A percentile compares a stretch with the other conserved stretches of the same genome.
Conservation (phyloP, 2,113 vertebrate genomes). For the Argyrosomus japonicus region DNA sequence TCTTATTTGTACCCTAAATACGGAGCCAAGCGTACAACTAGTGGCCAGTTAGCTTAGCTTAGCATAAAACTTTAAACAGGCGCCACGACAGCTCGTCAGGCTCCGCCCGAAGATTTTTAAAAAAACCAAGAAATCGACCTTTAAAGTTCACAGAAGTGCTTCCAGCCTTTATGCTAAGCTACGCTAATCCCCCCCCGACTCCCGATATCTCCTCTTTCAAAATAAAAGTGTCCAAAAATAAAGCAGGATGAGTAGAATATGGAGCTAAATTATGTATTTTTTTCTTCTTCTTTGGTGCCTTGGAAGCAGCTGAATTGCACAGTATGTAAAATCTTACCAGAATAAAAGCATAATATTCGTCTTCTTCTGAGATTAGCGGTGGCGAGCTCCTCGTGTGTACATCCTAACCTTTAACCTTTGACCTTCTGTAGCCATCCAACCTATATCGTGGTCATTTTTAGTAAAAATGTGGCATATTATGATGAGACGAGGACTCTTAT, state of each 20-base stretch:
- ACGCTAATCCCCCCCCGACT: background rate
- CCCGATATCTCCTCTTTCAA: too few species aligned
- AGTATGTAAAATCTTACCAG: conserved; percentile 8
- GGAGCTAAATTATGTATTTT: background rate
- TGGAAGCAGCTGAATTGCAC: conserved; percentile 11
- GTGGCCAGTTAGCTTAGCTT: background rate
- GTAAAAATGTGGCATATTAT: too few species aligned
- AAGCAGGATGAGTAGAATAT: too few species aligned
- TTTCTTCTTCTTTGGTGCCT: conserved; percentile 37
- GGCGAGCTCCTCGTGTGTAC: background rate
- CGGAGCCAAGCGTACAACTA: background rate
- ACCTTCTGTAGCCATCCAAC: background rate
- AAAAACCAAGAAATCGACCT: too few species aligned
- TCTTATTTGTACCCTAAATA: background rate
- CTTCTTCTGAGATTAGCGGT: background rate
- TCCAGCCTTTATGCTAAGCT: background rate
- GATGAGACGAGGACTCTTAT: too few species aligned
- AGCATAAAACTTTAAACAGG: background rate
- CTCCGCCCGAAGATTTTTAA: too few species aligned
- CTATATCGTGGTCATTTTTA: too few species aligned
- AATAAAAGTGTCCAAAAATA: too few species aligned
- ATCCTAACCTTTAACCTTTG: conserved; percentile 2
- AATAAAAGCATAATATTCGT: conserved; percentile 15
- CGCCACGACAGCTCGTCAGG: too few species aligned
- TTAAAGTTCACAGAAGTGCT: too few species aligned